Base-by-base conservation (phyloP, 1,140 invertebrate genomes). In the Aphis gossypii region DNA sequence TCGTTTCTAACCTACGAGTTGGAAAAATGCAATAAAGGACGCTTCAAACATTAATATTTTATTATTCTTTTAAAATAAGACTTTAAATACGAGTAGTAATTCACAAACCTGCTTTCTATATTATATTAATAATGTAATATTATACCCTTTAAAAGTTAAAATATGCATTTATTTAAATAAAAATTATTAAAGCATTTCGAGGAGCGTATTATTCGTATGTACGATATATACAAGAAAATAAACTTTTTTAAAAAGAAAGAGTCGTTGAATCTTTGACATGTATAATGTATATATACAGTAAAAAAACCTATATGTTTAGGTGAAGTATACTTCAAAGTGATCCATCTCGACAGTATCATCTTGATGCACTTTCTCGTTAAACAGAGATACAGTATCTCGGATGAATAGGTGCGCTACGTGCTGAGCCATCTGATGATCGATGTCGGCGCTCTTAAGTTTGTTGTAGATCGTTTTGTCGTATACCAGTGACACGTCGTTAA, bases 371-470 rank as follows among this genome's bases (percentile, higher is more conserved):
- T 99, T 99, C 95, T 99, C 99, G 68, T 97, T 97, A 96, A 99
- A 99, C 48, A 99, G 96, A 35, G 98, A 98, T 0, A 99, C 97
- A 0, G 99, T 98, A 95, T 99, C 99, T 83, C 99, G 96, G 94
- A 99, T 99, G 95, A 99, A 99, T 88, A 99, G 96, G 96, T 99
- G 99, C 76, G 99, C 98, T 94, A 99, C 97, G 95, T 99, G 99
- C 95, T 98, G 97, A 21, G 99, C 98, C 94, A 99, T 95, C 83
- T 98, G 96, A 95, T 97, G 97, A 96, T 99, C 99, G 94, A 99
- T 98, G 93, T 97, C 98, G 95, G 97, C 98, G 90, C 98, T 97
- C 41, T 97, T 95, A 46, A 99, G 96, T 94, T 98, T 96, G 68
- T 97, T 95, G 95, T 98, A 99, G 93, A 99, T 97, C 6, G 97